Base-by-base conservation (phyloP, 2,113 vertebrate genomes). In the Tympanuchus pallidicinctus region DNA sequence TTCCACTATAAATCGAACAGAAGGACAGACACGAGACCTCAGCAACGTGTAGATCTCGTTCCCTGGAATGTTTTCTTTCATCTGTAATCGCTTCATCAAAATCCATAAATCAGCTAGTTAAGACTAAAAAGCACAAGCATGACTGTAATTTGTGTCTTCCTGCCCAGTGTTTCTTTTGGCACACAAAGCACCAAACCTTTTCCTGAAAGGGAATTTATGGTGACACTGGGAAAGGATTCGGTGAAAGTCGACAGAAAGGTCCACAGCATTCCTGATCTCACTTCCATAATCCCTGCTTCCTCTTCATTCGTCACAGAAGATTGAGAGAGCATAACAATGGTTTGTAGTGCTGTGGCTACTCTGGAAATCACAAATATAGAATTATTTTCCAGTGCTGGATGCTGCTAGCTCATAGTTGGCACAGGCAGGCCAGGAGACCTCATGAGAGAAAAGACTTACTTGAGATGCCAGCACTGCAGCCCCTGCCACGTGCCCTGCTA, bases 31-130 rank as follows among this genome's bases (percentile, higher is more conserved):
- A 69, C 61, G 71, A 94, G 97, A 87, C 92, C 4, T 4, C 32
- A 16, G 91, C 92, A 94, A 85, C 80, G 52, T 90, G 92, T 94
- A 86, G 86, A 57, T 94, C 94, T 89, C 64, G 88, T 90, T 90
- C 95, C 94, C 94, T 85, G 95, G 89, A 94, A 96, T 97, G 97
- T 97, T 97, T 98, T 95, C 97, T 97, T 98, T 97, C 89, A 94
- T 97, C 96, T 85, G 73, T 86, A 98, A 98, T 97, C 96, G 45
- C 82, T 96, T 77, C 77, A 96, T 97, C 95, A 84, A 63, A 94
- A 88, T 40, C 95, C 86, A 82, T 97, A 96, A 97, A 97, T 97
- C 97, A 95, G 16, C 20, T 13, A 72, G 82, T 89, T 83, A 72
- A 83, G 93, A 90, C 74, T 82, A 65, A 83, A 95, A 90, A 90